Percentiles rank a stretch among this genome's conserved stretches.
phyloP scores from a whole-genome alignment of 2,797 vertebrate genomes.

The Hypotaenidia okinawae region DNA sequence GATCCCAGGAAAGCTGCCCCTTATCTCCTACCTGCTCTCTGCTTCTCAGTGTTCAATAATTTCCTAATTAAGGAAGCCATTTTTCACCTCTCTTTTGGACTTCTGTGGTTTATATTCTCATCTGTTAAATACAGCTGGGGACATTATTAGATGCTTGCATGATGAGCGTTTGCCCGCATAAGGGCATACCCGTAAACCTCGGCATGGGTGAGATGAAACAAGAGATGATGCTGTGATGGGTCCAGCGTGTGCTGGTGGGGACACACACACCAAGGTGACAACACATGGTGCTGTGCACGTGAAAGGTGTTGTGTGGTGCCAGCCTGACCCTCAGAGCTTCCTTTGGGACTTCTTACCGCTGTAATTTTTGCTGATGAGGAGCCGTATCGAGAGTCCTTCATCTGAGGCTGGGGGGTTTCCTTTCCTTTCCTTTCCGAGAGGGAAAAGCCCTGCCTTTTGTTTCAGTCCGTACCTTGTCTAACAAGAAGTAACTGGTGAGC shows the following conservation, averaged over 20 bases:
- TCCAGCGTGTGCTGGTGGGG: neutral
- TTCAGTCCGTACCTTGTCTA: fast-evolving
- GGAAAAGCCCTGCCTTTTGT: neutral
- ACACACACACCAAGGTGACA: fast-evolving
- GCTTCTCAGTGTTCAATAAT: neutral
- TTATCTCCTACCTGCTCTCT: neutral
- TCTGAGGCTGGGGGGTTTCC: neutral
- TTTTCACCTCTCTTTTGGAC: neutral
- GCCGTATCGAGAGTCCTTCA: neutral
- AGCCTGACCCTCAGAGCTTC: neutral
- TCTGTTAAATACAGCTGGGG: neutral
- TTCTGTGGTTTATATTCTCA: neutral
- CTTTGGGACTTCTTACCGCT: neutral
- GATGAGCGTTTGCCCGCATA: neutral
- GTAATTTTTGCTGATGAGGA: neutral
- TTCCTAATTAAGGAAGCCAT: neutral
- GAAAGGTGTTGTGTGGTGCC: neutral
- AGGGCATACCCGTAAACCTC: neutral
- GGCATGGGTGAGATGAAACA: neutral
- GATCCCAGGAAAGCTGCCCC: neutral
- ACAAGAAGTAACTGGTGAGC: neutral
- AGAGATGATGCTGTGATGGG: neutral
- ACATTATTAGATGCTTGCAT: neutral
- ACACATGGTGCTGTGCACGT: neutral
- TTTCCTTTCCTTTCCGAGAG: neutral